phyloP scores from a whole-genome alignment of 2,888 invertebrate genomes.

The Eremobia ochroleuca region DNA sequence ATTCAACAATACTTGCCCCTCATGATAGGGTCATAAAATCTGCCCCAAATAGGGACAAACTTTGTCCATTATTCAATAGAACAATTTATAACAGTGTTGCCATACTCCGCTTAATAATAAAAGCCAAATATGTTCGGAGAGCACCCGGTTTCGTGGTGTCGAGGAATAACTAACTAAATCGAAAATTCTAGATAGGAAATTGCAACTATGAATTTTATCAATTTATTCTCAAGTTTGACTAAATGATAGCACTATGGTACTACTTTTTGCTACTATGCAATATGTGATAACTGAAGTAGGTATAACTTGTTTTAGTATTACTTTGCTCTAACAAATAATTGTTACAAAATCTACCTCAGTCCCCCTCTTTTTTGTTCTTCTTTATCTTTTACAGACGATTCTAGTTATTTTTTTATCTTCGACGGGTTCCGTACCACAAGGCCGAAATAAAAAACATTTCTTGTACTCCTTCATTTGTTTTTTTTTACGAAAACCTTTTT shows the following conservation, averaged over 20 bases:
- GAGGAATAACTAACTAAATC: slow-evolving; percentile 42
- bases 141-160: slow-evolving; percentile 6
- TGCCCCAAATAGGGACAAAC: slow-evolving; percentile 48
- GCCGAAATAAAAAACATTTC: too few species aligned
- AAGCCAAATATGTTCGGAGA: slow-evolving; percentile 41
- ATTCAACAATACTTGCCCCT: slow-evolving; percentile 37
- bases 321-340: background rate
- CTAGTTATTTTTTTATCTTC: too few species aligned
- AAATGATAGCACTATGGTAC: background rate
- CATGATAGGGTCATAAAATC: slow-evolving; percentile 50
- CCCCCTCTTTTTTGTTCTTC: too few species aligned
- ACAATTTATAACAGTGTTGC: slow-evolving; percentile 53
- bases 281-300: background rate
- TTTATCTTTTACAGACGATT: too few species aligned
- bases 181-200: slow-evolving; percentile 18
- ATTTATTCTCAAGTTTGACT: slow-evolving; percentile 18
- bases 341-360: background rate
- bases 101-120: slow-evolving; percentile 34
- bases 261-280: background rate
- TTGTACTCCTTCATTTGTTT: too few species aligned
- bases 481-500: too few species aligned
- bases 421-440: too few species aligned
- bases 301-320: background rate
- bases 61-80: slow-evolving; percentile 63
- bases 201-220: slow-evolving; percentile 3